Evolutionary conservation across 2,888 invertebrate genomes (phyloP).

Genomic region (Exocentrus adspersus): DNA sequence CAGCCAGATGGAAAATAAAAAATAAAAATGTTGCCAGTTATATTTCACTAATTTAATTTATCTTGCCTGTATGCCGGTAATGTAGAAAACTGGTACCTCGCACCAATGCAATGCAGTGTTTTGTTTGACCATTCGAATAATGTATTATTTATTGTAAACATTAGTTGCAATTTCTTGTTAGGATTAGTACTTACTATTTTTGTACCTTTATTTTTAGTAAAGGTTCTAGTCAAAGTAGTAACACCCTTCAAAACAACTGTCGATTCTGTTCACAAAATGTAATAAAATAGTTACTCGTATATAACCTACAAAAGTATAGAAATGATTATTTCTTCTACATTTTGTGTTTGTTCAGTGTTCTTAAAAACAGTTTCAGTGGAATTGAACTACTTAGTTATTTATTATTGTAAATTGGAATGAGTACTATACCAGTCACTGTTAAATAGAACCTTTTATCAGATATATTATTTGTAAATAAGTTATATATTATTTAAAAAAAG

Average conservation of each 20-base stretch:
- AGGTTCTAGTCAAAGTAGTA: constrained; percentile 20
- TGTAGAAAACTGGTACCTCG: no score
- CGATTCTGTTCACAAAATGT: background rate
- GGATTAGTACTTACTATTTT: constrained; percentile 2
- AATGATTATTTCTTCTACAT: no score
- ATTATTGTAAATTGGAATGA: constrained; percentile 33
- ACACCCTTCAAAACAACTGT: background rate
- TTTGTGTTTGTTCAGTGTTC: no score
- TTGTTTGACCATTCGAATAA: no score
- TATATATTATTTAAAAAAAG: constrained; percentile 40
- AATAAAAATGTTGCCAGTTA: no score
- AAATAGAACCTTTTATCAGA: constrained; percentile 42
- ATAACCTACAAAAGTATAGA: background rate
- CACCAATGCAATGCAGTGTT: no score
- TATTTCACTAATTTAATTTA: no score
- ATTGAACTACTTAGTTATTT: constrained; percentile 35
- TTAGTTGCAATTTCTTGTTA: background rate
- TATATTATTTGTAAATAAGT: constrained; percentile 41
- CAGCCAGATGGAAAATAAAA: no score
- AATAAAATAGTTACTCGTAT: background rate
- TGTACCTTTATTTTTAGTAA: constrained; percentile 13
- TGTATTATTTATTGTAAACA: no score
- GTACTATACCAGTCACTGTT: constrained; percentile 47
- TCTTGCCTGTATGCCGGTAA: no score
- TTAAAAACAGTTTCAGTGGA: constrained; percentile 29